phyloP scores from a whole-genome alignment of 2,113 vertebrate species.

The Gambusia holbrooki region DNA sequence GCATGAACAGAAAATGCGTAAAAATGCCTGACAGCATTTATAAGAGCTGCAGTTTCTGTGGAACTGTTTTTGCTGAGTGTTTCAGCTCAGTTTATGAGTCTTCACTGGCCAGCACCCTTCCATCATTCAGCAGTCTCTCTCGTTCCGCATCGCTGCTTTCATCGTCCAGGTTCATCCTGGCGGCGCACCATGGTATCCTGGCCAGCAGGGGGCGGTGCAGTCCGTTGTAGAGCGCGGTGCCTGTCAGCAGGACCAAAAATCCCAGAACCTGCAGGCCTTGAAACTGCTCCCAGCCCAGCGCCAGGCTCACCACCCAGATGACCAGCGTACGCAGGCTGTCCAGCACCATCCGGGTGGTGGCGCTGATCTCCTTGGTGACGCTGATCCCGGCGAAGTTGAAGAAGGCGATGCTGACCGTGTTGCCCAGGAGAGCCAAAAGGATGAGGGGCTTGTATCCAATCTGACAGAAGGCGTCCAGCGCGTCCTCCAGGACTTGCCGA shows the following conservation, averaged over 20 bases:
- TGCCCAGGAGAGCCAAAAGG: constrained; percentile 86
- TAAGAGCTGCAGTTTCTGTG: constrained; percentile 25
- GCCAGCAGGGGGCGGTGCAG: constrained; percentile 85
- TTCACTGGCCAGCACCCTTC: constrained; percentile 31
- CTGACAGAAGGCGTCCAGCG: constrained; percentile 92
- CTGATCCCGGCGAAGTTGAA: constrained; percentile 97
- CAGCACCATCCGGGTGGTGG: constrained; percentile 96
- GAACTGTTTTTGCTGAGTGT: neutral
- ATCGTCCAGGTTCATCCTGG: constrained; percentile 7
- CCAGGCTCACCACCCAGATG: constrained; percentile 91
- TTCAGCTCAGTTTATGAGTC: constrained; percentile 48
- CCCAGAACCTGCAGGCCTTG: constrained; percentile 89
- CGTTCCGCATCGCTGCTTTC: constrained; percentile 62
- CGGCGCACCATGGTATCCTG: constrained; percentile 62
- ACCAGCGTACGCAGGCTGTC: constrained; percentile 93
- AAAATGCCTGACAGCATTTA: constrained; percentile 26
- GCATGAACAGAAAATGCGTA: constrained; percentile 1
- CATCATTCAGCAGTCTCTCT: constrained; percentile 78
- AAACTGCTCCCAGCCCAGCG: constrained; percentile 89
- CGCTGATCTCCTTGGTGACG: constrained; percentile 95
- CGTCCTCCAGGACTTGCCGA: constrained; percentile 84
- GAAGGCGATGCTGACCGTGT: constrained; percentile 94
- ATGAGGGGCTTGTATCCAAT: constrained; percentile 86
- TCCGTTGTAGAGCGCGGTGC: constrained; percentile 88
- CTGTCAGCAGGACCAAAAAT: constrained; percentile 85